phyloP scores from a whole-genome alignment of 2,113 vertebrate species.

The Herpetotheres cachinnans region DNA sequence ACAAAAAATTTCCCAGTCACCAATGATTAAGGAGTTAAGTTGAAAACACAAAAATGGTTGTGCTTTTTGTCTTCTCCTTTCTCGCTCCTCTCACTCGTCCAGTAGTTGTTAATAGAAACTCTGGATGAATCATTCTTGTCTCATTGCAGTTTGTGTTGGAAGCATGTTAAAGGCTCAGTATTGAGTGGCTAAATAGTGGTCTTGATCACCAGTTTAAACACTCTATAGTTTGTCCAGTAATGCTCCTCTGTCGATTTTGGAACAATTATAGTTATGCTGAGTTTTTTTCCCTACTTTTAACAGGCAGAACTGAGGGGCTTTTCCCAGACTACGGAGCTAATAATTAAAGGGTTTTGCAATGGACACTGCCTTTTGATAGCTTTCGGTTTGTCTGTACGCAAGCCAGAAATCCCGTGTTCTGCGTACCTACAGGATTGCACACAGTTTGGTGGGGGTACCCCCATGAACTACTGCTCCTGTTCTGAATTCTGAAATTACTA shows the following conservation, averaged over 20 bases:
- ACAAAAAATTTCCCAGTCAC: neutral
- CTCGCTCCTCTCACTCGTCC: neutral
- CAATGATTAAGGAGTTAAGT: neutral
- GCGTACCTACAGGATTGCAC: neutral
- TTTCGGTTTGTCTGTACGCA: neutral
- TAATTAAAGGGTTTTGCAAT: neutral
- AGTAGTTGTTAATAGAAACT: neutral
- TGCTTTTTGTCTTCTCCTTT: neutral
- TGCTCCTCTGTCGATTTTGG: neutral
- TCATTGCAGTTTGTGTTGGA: neutral
- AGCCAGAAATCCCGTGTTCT: neutral
- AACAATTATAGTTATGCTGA: neutral
- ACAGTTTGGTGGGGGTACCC: no score
- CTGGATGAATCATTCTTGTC: neutral
- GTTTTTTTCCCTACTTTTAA: neutral
- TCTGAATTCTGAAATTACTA: neutral
- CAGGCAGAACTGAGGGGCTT: neutral
- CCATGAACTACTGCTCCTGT: neutral
- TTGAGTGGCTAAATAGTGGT: neutral
- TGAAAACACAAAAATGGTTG: neutral
- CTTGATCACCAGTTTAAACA: neutral
- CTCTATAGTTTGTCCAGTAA: neutral
- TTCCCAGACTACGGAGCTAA: neutral
- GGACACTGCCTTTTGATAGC: neutral
- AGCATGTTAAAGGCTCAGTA: neutral